Percentiles rank a stretch among this genome's conserved stretches.
Conservation (phyloP, 1,140 invertebrate genomes). For the Diploscapter pachys region DNA sequence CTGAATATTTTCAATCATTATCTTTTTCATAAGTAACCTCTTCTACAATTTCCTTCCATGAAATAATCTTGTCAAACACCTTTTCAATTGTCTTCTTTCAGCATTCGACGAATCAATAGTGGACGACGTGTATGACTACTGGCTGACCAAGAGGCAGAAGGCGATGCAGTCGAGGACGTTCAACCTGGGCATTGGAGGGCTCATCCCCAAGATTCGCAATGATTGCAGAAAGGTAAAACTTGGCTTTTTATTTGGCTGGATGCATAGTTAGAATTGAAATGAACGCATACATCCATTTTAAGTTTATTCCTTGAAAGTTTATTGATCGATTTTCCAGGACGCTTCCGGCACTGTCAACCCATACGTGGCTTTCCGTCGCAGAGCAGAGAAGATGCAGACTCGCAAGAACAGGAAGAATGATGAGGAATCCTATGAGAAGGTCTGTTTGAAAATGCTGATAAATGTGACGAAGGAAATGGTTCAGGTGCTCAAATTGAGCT, state of each 20-base stretch:
- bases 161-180: constrained; percentile 12
- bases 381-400: constrained; percentile 99
- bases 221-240: constrained; percentile 27
- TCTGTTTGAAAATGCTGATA: background rate
- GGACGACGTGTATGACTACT: constrained; percentile 96
- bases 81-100: background rate
- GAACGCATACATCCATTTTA: background rate
- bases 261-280: background rate
- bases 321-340: constrained; percentile 12
- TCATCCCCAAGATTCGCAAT: constrained; percentile 24
- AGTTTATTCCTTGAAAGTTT: background rate
- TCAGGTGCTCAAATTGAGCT: constrained; percentile 74
- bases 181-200: constrained; percentile 17
- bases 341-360: constrained; percentile 78
- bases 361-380: constrained; percentile 88
- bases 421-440: constrained; percentile 97
- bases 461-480: background rate
- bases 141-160: constrained; percentile 81
- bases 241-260: background rate
- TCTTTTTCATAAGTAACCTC: too few species aligned
- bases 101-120: constrained; percentile 82
- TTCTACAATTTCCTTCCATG: too few species aligned
- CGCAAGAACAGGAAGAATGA: constrained; percentile 98
- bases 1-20: too few species aligned
- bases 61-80: constrained; percentile 60